A percentile compares a stretch with the other conserved stretches of the same genome.
phyloP scores from a whole-genome alignment of 2,888 invertebrate species.

The Cephus pulcher region DNA sequence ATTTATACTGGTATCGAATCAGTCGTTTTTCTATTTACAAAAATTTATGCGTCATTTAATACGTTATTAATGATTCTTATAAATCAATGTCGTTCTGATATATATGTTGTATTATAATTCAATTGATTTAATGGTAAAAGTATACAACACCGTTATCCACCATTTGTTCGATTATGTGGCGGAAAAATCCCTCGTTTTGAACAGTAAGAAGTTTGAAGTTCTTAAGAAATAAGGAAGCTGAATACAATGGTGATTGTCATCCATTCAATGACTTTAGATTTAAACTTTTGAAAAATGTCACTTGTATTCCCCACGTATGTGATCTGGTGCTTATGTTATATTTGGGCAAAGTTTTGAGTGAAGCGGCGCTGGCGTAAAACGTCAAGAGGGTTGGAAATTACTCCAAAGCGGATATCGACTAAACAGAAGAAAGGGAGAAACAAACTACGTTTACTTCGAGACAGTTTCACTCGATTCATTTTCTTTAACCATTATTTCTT shows the following conservation, averaged over 20 bases:
- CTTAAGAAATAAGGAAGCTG: neutral
- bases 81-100: neutral
- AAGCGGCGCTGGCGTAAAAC: neutral
- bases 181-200: neutral
- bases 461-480: neutral
- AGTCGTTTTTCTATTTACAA: neutral
- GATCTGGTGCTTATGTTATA: neutral
- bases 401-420: conserved; percentile 40
- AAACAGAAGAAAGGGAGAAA: conserved; percentile 37
- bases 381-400: neutral
- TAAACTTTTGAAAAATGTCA: neutral
- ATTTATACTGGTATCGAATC: neutral
- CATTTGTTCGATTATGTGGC: neutral
- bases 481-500: neutral
- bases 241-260: neutral
- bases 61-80: neutral
- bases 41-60: neutral
- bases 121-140: neutral
- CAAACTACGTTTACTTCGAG: neutral
- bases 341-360: neutral
- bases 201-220: neutral
- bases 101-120: neutral
- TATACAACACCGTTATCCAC: neutral
- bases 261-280: neutral
- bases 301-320: neutral